phyloP scores from a whole-genome alignment of 2,797 vertebrate genomes.

The Acipenser oxyrinchus region DNA sequence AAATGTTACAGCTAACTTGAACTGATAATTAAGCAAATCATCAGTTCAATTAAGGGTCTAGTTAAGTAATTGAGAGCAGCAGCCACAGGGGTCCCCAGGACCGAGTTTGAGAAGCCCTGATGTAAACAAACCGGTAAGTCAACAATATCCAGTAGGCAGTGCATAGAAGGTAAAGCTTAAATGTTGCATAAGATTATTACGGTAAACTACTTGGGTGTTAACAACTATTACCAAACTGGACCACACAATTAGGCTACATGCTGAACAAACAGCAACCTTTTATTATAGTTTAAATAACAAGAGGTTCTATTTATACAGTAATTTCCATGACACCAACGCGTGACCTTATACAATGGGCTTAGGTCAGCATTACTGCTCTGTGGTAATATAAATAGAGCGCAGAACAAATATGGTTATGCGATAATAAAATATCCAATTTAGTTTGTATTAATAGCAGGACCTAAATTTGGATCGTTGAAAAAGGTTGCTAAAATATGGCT shows the following conservation, averaged over 20 bases:
- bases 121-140: not conserved
- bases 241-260: not conserved
- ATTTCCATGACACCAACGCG: not conserved
- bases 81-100: too few species aligned
- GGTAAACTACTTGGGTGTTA: too few species aligned
- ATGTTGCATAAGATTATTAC: not conserved
- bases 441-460: not conserved
- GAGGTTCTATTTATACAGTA: not conserved
- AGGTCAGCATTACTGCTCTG: not conserved
- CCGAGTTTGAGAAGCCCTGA: not conserved
- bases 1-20: too few species aligned
- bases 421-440: not conserved
- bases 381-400: not conserved
- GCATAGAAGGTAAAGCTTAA: not conserved
- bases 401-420: not conserved
- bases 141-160: not conserved
- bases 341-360: not conserved
- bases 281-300: not conserved
- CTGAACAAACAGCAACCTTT: conserved; percentile 9
- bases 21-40: too few species aligned
- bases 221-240: too few species aligned
- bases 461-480: not conserved
- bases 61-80: too few species aligned
- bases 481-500: conserved; percentile 18
- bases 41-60: too few species aligned